These are phyloP conservation scores for Venustaconcha ellipsiformis DNA, from an alignment of 1,140 invertebrate species.

Conservation along the genomic window DNA sequence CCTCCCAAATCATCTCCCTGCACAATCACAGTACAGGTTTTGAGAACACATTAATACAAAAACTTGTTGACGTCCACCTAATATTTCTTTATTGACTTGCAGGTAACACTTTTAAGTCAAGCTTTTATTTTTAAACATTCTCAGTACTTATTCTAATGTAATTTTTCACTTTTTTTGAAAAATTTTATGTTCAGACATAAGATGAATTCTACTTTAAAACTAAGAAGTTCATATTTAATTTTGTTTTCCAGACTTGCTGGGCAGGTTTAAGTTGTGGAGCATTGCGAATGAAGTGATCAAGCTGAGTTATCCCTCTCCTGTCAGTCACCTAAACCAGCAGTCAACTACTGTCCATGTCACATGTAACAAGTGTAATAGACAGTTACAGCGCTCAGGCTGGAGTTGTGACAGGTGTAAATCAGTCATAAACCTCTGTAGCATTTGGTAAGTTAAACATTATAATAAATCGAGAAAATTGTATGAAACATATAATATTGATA, in stretches of 20 bases:
- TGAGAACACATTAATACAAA: no score
- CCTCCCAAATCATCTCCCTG: no score
- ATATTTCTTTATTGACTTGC: no score
- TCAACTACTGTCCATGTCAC: conserved; percentile 85
- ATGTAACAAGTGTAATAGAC: conserved; percentile 81
- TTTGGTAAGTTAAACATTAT: conserved; percentile 74
- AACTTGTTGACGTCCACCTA: no score
- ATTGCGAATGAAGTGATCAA: conserved; percentile 84
- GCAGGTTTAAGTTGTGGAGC: conserved; percentile 84
- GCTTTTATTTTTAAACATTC: no score
- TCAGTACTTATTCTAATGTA: neutral
- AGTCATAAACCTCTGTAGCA: conserved; percentile 79
- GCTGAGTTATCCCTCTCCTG: conserved; percentile 80
- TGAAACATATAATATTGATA: no score
- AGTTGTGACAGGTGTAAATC: conserved; percentile 83
- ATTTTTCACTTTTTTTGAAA: neutral
- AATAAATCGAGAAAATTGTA: no score
- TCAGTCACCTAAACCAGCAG: conserved; percentile 87
- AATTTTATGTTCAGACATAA: neutral
- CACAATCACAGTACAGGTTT: no score
- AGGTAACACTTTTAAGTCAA: no score
- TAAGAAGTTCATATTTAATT: neutral
- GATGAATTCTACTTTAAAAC: neutral
- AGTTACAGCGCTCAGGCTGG: conserved; percentile 79
- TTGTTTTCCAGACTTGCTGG: conserved; percentile 75